Percentiles rank a stretch among this genome's conserved stretches.
Conservation (phyloP, 1,140 invertebrate genomes). For the Papilio glaucus region DNA sequence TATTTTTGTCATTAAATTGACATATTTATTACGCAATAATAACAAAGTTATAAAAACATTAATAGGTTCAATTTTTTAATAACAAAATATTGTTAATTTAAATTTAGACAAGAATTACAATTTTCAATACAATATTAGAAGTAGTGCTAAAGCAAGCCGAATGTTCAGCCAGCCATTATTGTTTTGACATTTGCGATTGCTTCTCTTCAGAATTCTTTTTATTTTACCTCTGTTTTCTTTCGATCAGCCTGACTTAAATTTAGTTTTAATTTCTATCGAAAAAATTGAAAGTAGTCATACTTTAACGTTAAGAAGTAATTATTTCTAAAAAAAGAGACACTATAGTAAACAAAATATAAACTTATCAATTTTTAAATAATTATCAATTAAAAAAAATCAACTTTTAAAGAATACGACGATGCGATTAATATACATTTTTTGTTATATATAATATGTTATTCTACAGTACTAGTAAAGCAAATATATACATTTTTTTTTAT, state of each 20-base stretch:
- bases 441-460: too few species aligned
- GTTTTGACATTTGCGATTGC: conserved; percentile 11
- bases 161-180: conserved; percentile 14
- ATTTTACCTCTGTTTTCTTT: background rate
- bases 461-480: too few species aligned
- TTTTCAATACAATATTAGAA: background rate
- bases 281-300: background rate
- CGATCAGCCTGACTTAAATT: background rate
- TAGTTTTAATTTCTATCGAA: background rate
- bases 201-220: background rate
- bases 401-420: too few species aligned
- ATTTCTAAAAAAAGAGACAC: too few species aligned
- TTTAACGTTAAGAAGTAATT: background rate
- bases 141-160: conserved; percentile 1
- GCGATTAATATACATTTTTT: too few species aligned
- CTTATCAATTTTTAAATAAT: too few species aligned
- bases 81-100: too few species aligned
- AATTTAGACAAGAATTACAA: background rate
- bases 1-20: background rate
- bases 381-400: too few species aligned
- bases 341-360: too few species aligned
- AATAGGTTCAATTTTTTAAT: too few species aligned
- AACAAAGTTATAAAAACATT: background rate
- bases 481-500: too few species aligned
- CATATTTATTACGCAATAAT: background rate